Conservation (phyloP, 2,888 invertebrate species). For the Ischnus inquisitorius region DNA sequence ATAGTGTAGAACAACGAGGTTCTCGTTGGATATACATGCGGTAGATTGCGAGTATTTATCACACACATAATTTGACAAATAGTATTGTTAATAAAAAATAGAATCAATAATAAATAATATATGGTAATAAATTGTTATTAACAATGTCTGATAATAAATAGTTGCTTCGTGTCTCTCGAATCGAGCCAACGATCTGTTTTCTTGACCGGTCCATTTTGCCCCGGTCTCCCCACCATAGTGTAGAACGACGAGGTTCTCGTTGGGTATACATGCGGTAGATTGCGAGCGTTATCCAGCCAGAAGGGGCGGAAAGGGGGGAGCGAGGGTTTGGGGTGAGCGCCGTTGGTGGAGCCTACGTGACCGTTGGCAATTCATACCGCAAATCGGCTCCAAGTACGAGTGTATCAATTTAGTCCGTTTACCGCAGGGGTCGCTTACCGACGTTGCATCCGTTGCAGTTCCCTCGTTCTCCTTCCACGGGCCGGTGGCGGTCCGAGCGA, state of each 20-base stretch:
- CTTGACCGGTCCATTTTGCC: too few relatives aligned
- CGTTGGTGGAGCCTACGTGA: constrained; percentile 58
- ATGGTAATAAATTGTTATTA: too few relatives aligned
- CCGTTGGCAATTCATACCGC: constrained; percentile 68
- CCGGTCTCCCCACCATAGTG: background rate
- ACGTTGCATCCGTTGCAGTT: constrained; percentile 27
- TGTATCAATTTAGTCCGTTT: constrained; percentile 69
- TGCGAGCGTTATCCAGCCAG: constrained; percentile 44
- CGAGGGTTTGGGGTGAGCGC: constrained; percentile 5
- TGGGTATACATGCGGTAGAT: constrained; percentile 25
- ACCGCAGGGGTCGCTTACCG: constrained; percentile 66
- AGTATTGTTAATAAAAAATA: too few relatives aligned
- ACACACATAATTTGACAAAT: too few relatives aligned
- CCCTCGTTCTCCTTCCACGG: constrained; percentile 12
- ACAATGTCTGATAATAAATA: too few relatives aligned
- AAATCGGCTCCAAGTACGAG: constrained; percentile 65
- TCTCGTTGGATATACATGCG: too few relatives aligned
- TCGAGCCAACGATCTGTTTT: too few relatives aligned
- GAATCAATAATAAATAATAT: too few relatives aligned
- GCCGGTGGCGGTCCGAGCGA: constrained; percentile 30
- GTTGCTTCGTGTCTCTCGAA: too few relatives aligned
- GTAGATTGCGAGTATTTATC: too few relatives aligned
- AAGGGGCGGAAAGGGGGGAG: too few relatives aligned
- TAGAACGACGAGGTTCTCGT: constrained; percentile 18
- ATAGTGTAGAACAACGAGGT: too few relatives aligned